Conservation (phyloP, 2,113 vertebrate genomes). For the Daubentonia madagascariensis region DNA sequence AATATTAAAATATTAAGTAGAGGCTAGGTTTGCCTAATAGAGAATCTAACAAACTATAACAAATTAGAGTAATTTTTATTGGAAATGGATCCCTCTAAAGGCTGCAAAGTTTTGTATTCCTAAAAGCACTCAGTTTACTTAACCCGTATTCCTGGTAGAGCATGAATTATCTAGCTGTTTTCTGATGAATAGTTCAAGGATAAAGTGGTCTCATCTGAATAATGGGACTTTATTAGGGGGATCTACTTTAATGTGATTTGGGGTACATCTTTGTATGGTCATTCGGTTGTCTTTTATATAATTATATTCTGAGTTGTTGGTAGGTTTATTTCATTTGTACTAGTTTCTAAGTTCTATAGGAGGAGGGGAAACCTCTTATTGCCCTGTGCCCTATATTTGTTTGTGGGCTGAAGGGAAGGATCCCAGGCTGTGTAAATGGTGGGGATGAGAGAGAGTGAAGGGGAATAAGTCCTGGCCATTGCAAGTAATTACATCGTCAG, state of each 20-base stretch:
- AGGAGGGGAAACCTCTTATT: neutral
- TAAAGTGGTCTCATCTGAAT: neutral
- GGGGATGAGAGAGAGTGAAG: no score
- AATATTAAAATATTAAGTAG: neutral
- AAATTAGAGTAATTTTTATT: no score
- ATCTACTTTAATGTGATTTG: neutral
- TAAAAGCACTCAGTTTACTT: neutral
- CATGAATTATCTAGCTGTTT: neutral
- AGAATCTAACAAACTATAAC: neutral
- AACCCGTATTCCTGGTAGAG: neutral
- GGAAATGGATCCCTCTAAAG: neutral
- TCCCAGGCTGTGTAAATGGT: neutral
- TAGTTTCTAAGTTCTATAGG: neutral
- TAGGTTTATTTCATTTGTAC: neutral
- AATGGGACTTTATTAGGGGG: neutral
- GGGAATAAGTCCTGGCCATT: neutral
- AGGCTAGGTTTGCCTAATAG: neutral
- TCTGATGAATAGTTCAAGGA: neutral
- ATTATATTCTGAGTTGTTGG: neutral
- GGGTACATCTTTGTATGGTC: neutral
- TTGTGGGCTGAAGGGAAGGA: neutral
- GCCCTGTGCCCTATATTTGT: neutral
- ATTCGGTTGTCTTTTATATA: neutral
- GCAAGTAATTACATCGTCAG: neutral
- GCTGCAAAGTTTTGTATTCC: neutral